Base-by-base conservation (phyloP, 2,113 vertebrate genomes). In the Peucedramus taeniatus region DNA sequence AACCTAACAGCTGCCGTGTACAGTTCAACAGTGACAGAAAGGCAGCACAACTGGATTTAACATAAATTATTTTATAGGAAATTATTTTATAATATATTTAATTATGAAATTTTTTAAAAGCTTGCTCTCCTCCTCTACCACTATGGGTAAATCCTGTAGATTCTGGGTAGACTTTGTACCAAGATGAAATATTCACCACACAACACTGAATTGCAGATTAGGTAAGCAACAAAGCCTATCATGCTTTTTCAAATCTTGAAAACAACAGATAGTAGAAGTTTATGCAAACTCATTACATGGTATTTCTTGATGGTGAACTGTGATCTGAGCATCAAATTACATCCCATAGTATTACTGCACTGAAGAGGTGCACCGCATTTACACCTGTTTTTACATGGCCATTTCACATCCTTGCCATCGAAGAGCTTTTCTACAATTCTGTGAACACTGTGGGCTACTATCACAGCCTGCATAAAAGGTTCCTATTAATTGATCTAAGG, bases 161-260 rank as follows among this genome's bases (percentile, higher is more conserved):
- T 50, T 44, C 17, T 6, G 6, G 11, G 45, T 4, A 82, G 45
- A 79, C 63, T 57, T 61, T 8, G 39, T 12, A 89, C 26, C 42
- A 59, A 63, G 31, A 54, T 1, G 1, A 56, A 91, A 83, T 4
- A 37, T 30, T 47, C 39, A 21, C 8, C 20, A 39, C 11, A 8
- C 0, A 4, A 83, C 44, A 31, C 30, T 7, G 49, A 53, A 53
- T 0, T 4, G 9, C 74, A 45, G 3, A 45, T 16, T 2, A 69
- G 57, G 37, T 35, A 49, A 68, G 21, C 30, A 88, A 88, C 63
- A 24, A 5, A 37, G 44, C 4, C 3, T 23, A 20, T 18, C 33
- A 15, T 0, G 5, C 21, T 53, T 61, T 22, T 13, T 18, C 12
- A 39, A 15, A 40, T 66, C 50, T 54, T 42, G 3, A 56, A 42